phyloP scores from a whole-genome alignment of 1,140 invertebrate species.

The Sarcophaga bullata region DNA sequence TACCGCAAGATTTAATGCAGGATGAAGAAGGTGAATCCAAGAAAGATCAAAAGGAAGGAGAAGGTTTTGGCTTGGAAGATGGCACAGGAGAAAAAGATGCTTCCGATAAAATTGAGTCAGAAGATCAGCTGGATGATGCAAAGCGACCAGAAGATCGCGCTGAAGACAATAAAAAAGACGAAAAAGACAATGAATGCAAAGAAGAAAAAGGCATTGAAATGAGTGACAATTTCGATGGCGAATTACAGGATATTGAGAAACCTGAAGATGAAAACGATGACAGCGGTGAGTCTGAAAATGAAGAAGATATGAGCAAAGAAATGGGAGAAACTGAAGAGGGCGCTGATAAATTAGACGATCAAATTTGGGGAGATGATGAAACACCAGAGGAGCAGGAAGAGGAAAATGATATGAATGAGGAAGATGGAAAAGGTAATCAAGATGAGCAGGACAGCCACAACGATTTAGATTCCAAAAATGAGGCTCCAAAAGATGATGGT shows the following conservation, averaged over 20 bases:
- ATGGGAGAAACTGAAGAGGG: constrained; percentile 93
- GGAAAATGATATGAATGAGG: constrained; percentile 71
- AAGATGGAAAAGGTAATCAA: constrained; percentile 76
- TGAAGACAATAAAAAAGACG: constrained; percentile 62
- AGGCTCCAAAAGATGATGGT: constrained; percentile 67
- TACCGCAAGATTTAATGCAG: constrained; percentile 81
- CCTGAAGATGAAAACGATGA: constrained; percentile 72
- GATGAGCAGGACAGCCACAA: constrained; percentile 75
- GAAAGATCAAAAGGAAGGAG: constrained; percentile 70
- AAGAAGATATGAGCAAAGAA: constrained; percentile 88
- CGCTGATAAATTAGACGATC: constrained; percentile 81
- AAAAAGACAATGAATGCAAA: constrained; percentile 82
- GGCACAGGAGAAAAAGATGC: constrained; percentile 95
- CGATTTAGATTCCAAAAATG: constrained; percentile 72
- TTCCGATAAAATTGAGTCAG: constrained; percentile 77
- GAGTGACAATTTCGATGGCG: constrained; percentile 71
- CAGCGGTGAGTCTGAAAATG: constrained; percentile 73
- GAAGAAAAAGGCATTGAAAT: constrained; percentile 83
- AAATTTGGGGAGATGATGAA: constrained; percentile 90
- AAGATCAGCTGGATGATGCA: constrained; percentile 95
- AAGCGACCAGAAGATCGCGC: constrained; percentile 78
- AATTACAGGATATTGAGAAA: constrained; percentile 81
- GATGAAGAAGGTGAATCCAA: constrained; percentile 74
- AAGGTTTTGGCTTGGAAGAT: constrained; percentile 88
- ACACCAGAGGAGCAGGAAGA: constrained; percentile 73